Conservation (phyloP, 1,140 invertebrate genomes). For the Heterodera carotae region DNA sequence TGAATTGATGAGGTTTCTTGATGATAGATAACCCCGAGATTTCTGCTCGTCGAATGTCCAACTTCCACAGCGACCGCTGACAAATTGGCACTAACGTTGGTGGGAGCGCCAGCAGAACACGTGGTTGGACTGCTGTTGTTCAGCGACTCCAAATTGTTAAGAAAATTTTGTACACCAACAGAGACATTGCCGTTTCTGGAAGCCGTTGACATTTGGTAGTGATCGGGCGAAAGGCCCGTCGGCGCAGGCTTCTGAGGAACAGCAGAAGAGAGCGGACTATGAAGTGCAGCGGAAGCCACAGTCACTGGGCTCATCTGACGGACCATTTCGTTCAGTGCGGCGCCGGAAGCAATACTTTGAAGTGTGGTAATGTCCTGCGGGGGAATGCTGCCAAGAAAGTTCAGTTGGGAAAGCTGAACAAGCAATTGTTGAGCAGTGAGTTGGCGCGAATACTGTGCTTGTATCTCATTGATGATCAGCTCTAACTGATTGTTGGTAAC, state of each 20-base stretch:
- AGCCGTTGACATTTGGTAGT: slow-evolving; percentile 2
- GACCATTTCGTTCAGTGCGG: slow-evolving; percentile 17
- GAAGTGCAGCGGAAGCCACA: slow-evolving; percentile 21
- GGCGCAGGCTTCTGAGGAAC: slow-evolving; percentile 12
- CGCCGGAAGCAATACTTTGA: slow-evolving; percentile 24
- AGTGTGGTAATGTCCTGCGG: slow-evolving; percentile 19
- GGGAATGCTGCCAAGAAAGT: slow-evolving; percentile 19
- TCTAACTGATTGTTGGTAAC: slow-evolving; percentile 22
- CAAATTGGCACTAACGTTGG: slow-evolving; percentile 8
- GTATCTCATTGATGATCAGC: slow-evolving; percentile 31
- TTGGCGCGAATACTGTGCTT: slow-evolving; percentile 27
- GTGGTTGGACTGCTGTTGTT: slow-evolving; percentile 4
- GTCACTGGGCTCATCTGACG: slow-evolving; percentile 29
- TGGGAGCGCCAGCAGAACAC: background rate
- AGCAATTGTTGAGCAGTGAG: slow-evolving; percentile 17
- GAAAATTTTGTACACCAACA: slow-evolving; percentile 13
- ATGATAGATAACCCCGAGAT: slow-evolving; percentile 10
- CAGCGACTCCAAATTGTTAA: slow-evolving; percentile 13
- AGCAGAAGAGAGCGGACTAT: slow-evolving; percentile 20
- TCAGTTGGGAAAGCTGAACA: slow-evolving; percentile 16
- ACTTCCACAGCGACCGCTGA: background rate
- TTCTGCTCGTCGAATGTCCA: slow-evolving; percentile 5
- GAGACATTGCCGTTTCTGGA: background rate
- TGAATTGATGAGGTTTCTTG: no score
- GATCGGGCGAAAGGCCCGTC: slow-evolving; percentile 18